A percentile compares a stretch with the other conserved stretches of the same genome.
phyloP scores from a whole-genome alignment of 2,888 invertebrate genomes.

The Psylliodes chrysocephalus region DNA sequence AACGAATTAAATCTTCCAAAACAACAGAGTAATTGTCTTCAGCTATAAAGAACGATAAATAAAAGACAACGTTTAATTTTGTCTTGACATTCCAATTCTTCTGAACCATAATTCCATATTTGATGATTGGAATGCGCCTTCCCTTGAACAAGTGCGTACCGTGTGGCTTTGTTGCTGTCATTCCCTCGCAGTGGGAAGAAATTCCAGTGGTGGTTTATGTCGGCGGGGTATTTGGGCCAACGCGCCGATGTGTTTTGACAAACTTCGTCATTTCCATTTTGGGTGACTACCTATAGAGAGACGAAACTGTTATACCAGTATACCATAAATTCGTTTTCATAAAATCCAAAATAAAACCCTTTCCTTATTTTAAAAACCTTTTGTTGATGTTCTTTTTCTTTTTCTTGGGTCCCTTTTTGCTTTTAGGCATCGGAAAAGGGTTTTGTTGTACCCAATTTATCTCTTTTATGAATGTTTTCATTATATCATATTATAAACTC shows the following conservation, averaged over 20 bases:
- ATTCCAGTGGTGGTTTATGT: constrained; percentile 30
- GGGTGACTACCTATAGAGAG: background rate
- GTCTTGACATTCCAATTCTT: constrained; percentile 26
- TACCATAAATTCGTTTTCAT: no score
- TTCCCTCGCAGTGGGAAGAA: constrained; percentile 29
- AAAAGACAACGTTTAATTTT: constrained; percentile 19
- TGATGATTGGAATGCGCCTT: constrained; percentile 30
- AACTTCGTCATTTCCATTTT: constrained; percentile 7
- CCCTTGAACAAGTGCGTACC: constrained; percentile 17
- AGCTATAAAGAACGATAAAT: constrained; percentile 10
- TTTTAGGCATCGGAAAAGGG: no score
- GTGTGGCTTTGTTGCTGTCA: constrained; percentile 25
- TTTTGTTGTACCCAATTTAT: no score
- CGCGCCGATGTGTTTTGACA: constrained; percentile 24
- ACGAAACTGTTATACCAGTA: no score
- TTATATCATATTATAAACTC: no score
- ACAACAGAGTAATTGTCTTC: constrained; percentile 1
- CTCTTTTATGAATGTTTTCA: no score
- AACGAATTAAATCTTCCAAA: background rate
- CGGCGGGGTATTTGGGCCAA: constrained; percentile 29
- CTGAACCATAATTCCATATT: constrained; percentile 24
- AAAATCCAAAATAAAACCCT: no score
- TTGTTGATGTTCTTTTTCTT: no score
- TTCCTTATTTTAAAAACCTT: no score
- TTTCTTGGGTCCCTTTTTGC: no score